Evolutionary conservation across 2,888 invertebrate genomes (phyloP).

Genomic region (Perithous albicinctus): DNA sequence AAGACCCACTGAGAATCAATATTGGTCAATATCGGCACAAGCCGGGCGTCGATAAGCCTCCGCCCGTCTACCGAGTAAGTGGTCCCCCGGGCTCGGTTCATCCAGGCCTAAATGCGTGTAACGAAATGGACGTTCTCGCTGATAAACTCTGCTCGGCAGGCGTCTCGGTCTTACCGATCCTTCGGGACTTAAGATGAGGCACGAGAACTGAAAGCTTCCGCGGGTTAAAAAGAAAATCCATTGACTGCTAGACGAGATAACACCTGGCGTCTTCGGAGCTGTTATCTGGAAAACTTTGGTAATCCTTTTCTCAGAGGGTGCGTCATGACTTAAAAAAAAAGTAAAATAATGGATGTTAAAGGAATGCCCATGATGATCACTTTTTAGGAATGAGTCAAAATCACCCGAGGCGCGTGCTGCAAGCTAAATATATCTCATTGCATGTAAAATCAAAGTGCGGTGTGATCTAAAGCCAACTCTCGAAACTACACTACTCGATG

Average conservation of each 20-base stretch:
- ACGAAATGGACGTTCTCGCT: constrained; percentile 68
- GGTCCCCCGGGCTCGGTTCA: constrained; percentile 51
- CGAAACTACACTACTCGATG: not conserved
- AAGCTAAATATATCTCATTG: not conserved
- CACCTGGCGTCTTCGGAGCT: not conserved
- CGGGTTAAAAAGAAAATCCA: constrained; percentile 22
- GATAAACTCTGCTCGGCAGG: constrained; percentile 55
- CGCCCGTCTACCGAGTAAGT: constrained; percentile 59
- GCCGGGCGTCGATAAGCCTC: constrained; percentile 73
- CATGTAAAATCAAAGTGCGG: not conserved
- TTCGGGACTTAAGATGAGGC: constrained; percentile 30
- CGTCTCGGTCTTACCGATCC: constrained; percentile 46
- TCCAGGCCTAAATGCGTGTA: constrained; percentile 64
- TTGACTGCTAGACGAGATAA: constrained; percentile 37
- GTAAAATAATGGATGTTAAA: not conserved
- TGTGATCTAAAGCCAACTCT: not conserved
- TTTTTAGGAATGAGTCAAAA: not conserved
- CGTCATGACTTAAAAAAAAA: constrained; percentile 38
- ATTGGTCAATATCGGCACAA: constrained; percentile 69
- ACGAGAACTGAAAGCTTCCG: constrained; percentile 20
- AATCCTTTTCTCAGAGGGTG: constrained; percentile 16
- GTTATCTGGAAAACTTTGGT: constrained; percentile 32
- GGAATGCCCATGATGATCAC: not conserved
- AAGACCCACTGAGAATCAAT: constrained; percentile 73
- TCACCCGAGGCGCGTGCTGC: not conserved